Conservation (phyloP, 2,888 invertebrate species). For the Drosophila acutilabella region DNA sequence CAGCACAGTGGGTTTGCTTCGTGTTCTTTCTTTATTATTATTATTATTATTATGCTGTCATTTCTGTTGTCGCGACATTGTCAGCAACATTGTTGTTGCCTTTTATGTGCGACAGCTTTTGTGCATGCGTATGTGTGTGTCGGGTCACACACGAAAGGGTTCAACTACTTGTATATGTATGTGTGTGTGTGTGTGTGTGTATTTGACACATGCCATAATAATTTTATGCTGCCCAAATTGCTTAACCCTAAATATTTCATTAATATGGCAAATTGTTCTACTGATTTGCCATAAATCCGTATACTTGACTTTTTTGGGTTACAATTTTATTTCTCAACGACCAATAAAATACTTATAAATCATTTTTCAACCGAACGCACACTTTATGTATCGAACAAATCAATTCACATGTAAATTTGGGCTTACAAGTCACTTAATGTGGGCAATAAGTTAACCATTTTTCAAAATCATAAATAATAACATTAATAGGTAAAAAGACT, state of each 20-base stretch:
- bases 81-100: constrained; percentile 64
- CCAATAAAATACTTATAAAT: constrained; percentile 25
- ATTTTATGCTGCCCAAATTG: constrained; percentile 59
- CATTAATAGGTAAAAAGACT: too few species aligned
- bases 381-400: background rate
- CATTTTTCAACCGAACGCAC: background rate
- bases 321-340: constrained; percentile 6
- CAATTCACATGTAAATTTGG: background rate
- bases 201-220: constrained; percentile 52
- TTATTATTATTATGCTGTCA: constrained; percentile 76
- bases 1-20: constrained; percentile 23
- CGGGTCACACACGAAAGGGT: constrained; percentile 41
- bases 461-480: too few species aligned
- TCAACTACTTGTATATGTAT: constrained; percentile 39
- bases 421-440: constrained; percentile 5
- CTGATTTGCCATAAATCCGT: constrained; percentile 38
- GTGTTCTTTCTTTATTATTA: constrained; percentile 31
- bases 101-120: constrained; percentile 23
- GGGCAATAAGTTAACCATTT: too few species aligned
- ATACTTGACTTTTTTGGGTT: constrained; percentile 14
- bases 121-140: constrained; percentile 3
- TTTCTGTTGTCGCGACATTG: constrained; percentile 77
- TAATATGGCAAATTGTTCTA: constrained; percentile 52
- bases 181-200: background rate
- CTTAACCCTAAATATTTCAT: constrained; percentile 55